Percentiles rank a stretch among this genome's conserved stretches.
These are phyloP conservation scores for Luperina testacea DNA, from an alignment of 2,888 invertebrate species.

Conservation along the genomic window DNA sequence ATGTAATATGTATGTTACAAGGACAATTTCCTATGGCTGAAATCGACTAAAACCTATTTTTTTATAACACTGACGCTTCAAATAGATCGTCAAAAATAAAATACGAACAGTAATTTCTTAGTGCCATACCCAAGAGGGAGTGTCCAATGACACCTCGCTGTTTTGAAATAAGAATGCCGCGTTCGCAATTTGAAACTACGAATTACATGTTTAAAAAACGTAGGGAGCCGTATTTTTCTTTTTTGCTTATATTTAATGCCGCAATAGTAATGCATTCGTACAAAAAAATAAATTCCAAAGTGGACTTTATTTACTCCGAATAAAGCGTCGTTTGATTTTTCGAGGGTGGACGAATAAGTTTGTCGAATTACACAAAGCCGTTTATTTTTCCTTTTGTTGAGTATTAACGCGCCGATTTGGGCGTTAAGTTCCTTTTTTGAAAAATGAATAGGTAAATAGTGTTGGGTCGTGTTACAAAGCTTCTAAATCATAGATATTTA, in stretches of 20 bases:
- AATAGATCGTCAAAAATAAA: neutral
- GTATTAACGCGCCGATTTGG: constrained; percentile 89
- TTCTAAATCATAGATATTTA: constrained; percentile 78
- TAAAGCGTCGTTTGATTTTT: constrained; percentile 8
- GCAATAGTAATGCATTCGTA: constrained; percentile 45
- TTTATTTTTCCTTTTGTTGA: constrained; percentile 89
- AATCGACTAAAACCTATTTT: neutral
- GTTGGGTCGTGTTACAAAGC: constrained; percentile 85
- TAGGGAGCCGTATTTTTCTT: constrained; percentile 84
- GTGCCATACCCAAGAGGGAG: constrained; percentile 79
- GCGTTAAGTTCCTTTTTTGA: constrained; percentile 89
- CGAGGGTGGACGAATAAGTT: constrained; percentile 14
- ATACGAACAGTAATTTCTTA: constrained; percentile 71
- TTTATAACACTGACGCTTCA: neutral
- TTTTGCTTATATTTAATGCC: constrained; percentile 74
- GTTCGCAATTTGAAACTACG: constrained; percentile 89
- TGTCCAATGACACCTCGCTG: constrained; percentile 89
- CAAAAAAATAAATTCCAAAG: constrained; percentile 12
- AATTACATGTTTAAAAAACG: constrained; percentile 89
- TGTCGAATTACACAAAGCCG: constrained; percentile 86
- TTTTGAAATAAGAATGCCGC: constrained; percentile 90
- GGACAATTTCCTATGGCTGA: neutral
- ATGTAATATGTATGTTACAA: neutral
- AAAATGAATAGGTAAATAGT: constrained; percentile 90
- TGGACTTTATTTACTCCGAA: neutral